Evolutionary conservation across 2,888 invertebrate species (phyloP).

Genomic region (Operophtera brumata): DNA sequence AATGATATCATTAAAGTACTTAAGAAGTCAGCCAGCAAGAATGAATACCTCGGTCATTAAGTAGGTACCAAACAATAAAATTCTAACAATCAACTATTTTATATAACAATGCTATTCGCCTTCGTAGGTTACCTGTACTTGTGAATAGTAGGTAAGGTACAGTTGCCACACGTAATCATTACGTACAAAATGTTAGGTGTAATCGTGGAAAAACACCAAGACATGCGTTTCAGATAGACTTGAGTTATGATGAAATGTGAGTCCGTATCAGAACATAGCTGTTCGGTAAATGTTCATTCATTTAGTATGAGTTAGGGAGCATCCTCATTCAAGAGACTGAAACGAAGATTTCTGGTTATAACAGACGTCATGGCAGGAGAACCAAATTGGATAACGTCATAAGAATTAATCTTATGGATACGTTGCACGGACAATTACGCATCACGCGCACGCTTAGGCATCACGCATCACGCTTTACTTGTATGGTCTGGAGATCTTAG

Average conservation of each 20-base stretch:
- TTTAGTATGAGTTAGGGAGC: background rate
- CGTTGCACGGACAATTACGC: background rate
- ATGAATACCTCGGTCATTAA: too few relatives aligned
- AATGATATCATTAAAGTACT: too few relatives aligned
- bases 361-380: background rate
- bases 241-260: slow-evolving; percentile 23
- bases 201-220: slow-evolving; percentile 40
- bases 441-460: too few relatives aligned
- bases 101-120: slow-evolving; percentile 13
- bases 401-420: background rate
- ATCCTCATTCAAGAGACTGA: background rate
- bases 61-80: slow-evolving; percentile 10
- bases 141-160: slow-evolving; percentile 6
- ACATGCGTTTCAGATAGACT: slow-evolving; percentile 18
- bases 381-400: background rate
- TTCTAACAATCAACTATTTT: slow-evolving; percentile 2
- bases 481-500: too few relatives aligned
- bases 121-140: slow-evolving; percentile 15
- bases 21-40: too few relatives aligned
- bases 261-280: slow-evolving; percentile 11
- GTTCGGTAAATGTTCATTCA: background rate
- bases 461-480: too few relatives aligned
- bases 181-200: slow-evolving; percentile 25
- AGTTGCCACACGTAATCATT: slow-evolving; percentile 19
- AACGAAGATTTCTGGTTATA: background rate